These are phyloP conservation scores for Eclectus roratus DNA, from an alignment of 2,113 vertebrate species.

Conservation along the genomic window DNA sequence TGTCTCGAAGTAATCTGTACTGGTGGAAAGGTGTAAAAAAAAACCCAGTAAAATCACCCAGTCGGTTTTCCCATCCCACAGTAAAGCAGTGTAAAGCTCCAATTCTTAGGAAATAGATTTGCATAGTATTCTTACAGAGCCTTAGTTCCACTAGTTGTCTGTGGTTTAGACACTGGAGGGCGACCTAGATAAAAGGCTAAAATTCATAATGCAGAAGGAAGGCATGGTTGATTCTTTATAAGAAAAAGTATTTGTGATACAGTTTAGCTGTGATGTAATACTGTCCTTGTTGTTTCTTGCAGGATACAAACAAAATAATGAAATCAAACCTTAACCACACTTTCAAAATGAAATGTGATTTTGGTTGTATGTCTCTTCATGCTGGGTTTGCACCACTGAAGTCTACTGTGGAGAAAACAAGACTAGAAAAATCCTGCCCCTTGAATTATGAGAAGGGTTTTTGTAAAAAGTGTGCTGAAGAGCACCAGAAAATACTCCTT, in stretches of 20 bases:
- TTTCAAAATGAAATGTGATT: slow-evolving; percentile 72
- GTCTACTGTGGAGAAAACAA: slow-evolving; percentile 18
- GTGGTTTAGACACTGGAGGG: not conserved
- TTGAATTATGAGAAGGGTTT: slow-evolving; percentile 25
- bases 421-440: slow-evolving; percentile 29
- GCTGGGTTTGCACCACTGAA: slow-evolving; percentile 49
- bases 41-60: not conserved
- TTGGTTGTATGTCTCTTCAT: slow-evolving; percentile 10
- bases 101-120: not conserved
- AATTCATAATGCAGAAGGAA: not conserved
- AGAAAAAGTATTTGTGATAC: not conserved
- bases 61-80: not conserved
- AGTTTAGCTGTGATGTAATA: not conserved
- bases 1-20: not conserved
- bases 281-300: not conserved
- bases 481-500: slow-evolving; percentile 28
- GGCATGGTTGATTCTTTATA: not conserved
- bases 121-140: not conserved
- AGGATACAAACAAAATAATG: slow-evolving; percentile 51
- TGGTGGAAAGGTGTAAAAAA: not conserved
- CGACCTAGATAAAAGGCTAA: not conserved
- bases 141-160: not conserved
- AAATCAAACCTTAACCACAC: not conserved
- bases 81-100: not conserved
- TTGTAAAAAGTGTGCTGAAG: slow-evolving; percentile 60